These are phyloP conservation scores for Drosophila siamana DNA, from an alignment of 2,888 invertebrate genomes.

Conservation along the genomic window DNA sequence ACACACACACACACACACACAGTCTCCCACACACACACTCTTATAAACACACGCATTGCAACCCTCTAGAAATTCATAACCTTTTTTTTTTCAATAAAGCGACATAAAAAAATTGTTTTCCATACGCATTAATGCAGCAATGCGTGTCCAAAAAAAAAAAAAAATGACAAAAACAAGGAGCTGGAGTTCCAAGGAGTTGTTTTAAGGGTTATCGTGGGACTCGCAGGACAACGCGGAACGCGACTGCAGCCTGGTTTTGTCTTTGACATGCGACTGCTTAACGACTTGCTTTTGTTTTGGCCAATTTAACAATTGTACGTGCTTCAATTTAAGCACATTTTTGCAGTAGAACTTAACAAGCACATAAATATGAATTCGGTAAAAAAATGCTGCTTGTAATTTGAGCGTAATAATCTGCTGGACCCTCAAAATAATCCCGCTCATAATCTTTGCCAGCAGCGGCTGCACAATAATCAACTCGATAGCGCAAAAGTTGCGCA, in stretches of 20 bases:
- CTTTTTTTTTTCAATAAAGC: constrained; percentile 35
- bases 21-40: constrained; percentile 9
- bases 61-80: constrained; percentile 60
- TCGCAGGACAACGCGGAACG: constrained; percentile 10
- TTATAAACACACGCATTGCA: constrained; percentile 31
- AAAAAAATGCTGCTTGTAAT: not conserved
- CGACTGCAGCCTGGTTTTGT: constrained; percentile 16
- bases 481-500: too few relatives aligned
- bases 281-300: constrained; percentile 52
- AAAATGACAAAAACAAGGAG: not conserved
- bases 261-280: constrained; percentile 51
- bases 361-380: too few relatives aligned
- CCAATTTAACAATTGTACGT: not conserved
- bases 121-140: constrained; percentile 75
- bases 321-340: not conserved
- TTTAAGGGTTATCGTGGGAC: constrained; percentile 24
- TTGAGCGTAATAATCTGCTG: not conserved
- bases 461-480: not conserved
- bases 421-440: not conserved
- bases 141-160: constrained; percentile 45
- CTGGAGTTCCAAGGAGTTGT: constrained; percentile 2
- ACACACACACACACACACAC: constrained; percentile 12
- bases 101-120: constrained; percentile 54
- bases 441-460: not conserved
- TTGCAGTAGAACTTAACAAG: not conserved